Evolutionary conservation across 1,140 invertebrate genomes (phyloP).

Genomic region (Hydropsyche tenuis): DNA sequence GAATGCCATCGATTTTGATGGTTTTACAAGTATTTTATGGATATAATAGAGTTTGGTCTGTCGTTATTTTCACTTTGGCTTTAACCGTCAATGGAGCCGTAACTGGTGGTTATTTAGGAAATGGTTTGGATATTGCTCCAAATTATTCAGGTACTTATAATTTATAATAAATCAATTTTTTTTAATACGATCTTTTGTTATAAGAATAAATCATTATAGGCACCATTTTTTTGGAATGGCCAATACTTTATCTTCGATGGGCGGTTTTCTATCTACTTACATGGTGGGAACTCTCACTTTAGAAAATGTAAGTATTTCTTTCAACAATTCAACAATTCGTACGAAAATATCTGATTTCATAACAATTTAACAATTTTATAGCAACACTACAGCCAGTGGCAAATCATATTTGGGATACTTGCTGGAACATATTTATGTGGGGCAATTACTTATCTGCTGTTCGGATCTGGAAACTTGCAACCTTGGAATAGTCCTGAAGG

Average conservation of each 20-base stretch:
- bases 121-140: constrained; percentile 88
- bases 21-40: constrained; percentile 73
- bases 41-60: constrained; percentile 70
- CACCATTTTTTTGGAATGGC: constrained; percentile 89
- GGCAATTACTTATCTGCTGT: constrained; percentile 70
- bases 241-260: constrained; percentile 87
- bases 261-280: constrained; percentile 83
- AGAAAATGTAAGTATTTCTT: constrained; percentile 63
- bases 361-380: constrained; percentile 52
- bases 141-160: constrained; percentile 75
- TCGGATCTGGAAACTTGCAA: constrained; percentile 77
- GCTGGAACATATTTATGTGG: constrained; percentile 75
- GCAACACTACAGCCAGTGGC: constrained; percentile 81
- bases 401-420: constrained; percentile 84
- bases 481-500: constrained; percentile 64
- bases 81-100: constrained; percentile 85
- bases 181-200: not conserved
- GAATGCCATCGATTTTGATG: constrained; percentile 72
- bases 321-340: not conserved
- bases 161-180: not conserved
- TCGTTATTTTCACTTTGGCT: constrained; percentile 76
- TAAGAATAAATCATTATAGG: constrained; percentile 53
- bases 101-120: constrained; percentile 86
- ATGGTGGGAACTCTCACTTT: constrained; percentile 85
- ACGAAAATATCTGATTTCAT: not conserved